Evolutionary conservation across 2,888 invertebrate genomes (phyloP).

Genomic region (Diadegma fenestrale): DNA sequence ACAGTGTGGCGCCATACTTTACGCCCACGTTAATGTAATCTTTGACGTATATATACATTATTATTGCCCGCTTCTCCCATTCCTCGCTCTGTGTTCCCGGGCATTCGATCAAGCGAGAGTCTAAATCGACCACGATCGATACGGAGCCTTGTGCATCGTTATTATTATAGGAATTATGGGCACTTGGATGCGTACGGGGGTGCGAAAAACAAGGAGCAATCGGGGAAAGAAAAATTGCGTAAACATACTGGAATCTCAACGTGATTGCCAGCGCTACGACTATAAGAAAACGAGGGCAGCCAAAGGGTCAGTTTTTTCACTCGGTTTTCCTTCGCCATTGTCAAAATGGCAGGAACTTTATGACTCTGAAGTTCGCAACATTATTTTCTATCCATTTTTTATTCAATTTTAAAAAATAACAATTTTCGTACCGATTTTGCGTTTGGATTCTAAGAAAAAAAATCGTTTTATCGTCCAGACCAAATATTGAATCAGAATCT

Average conservation of each 20-base stretch:
- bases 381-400: no score
- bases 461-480: no score
- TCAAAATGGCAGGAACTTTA: not conserved
- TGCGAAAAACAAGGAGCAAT: constrained; percentile 16
- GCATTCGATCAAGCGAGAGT: constrained; percentile 23
- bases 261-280: constrained; percentile 37
- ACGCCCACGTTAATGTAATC: constrained; percentile 59
- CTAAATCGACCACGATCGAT: constrained; percentile 14
- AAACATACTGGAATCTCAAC: constrained; percentile 24
- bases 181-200: not conserved
- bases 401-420: no score
- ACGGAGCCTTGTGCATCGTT: not conserved
- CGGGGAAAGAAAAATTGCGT: not conserved
- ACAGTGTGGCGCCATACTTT: constrained; percentile 47
- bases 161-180: constrained; percentile 32
- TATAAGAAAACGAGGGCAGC: not conserved
- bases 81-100: constrained; percentile 3
- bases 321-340: not conserved
- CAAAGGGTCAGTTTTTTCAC: not conserved
- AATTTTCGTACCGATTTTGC: no score
- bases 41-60: constrained; percentile 42
- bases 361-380: no score
- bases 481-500: no score
- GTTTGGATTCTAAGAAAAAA: no score
- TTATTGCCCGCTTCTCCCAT: not conserved